Evolutionary conservation across 1,140 invertebrate species (phyloP), one percentile per base, ranked within the genome.

Genomic region (Trachymyrmex cornetzi): DNA sequence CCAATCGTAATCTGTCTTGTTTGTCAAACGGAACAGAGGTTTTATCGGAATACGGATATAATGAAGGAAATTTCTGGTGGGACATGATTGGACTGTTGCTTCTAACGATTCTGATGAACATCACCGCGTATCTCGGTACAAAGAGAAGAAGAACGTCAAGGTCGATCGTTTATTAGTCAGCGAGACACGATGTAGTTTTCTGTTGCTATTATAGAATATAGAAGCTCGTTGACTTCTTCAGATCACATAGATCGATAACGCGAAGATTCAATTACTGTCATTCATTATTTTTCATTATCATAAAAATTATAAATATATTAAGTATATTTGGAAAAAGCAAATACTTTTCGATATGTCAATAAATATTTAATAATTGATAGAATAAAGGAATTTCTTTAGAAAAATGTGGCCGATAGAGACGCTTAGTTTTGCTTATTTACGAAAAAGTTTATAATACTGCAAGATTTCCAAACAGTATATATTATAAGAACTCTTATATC

Each of bases 21-120:
- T 67, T 91, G 3, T 55, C 19, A 34, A 91, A 87, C 12, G 92
- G 91, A 19, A 63, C 74, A 3, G 75, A 92, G 59, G 88, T 93
- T n/a, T 66, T 92, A 11, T 44, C 57, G 0, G 86, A 93, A 9
- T 92, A 90, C 30, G 91, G 92, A 19, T 92, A 90, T 53, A 64
- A 63, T 3, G 53, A 79, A 7, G 27, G 12, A 0, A 87, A 89
- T 61, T 88, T 91, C 9, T 69, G 63, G 61, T 71, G 66, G 53
- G 89, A 92, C 22, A 50, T 89, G 12, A 61, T 11, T 1, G 91
- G 90, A 4, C 57, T 91, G 22, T 12, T 81, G 22, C 7, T 85
- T 12, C 63, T 92, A 30, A 87, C 88, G 16, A 72, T 91, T n/a
- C 1, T 77, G 5, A 88, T 91, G 92, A 77, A 67, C n/a, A 38